Evolutionary conservation across 2,797 vertebrate genomes (phyloP).

Genomic region (Amblyopsis hoosieri): DNA sequence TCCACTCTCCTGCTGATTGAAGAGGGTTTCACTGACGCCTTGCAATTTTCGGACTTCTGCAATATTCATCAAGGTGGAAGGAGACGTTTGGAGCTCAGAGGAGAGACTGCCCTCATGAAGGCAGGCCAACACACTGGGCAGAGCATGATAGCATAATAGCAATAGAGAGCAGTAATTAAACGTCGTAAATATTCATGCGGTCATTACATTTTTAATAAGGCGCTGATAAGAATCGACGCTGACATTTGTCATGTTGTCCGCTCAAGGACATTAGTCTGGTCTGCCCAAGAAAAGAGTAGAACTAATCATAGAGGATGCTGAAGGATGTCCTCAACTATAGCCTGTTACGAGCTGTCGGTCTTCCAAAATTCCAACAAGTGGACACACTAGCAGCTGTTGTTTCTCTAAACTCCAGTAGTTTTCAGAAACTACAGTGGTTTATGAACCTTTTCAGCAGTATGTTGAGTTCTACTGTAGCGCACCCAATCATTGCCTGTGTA

Average conservation of each 20-base stretch:
- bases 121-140: conserved; percentile 27
- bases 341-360: conserved; percentile 18
- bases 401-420: too few species aligned
- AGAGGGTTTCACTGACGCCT: conserved; percentile 60
- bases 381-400: not conserved
- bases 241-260: conserved; percentile 62
- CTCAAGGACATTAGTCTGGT: conserved; percentile 60
- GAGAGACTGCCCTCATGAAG: conserved; percentile 57
- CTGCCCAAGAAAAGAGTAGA: conserved; percentile 60
- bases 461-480: not conserved
- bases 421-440: too few species aligned
- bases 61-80: conserved; percentile 75
- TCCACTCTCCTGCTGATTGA: conserved; percentile 68
- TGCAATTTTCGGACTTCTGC: conserved; percentile 57
- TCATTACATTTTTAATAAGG: conserved; percentile 78
- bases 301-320: conserved; percentile 70
- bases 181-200: conserved; percentile 77
- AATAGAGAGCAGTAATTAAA: conserved; percentile 69
- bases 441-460: not conserved
- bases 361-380: conserved; percentile 51
- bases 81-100: conserved; percentile 43
- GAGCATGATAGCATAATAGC: conserved; percentile 48
- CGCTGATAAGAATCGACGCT: conserved; percentile 66
- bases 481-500: too few species aligned
- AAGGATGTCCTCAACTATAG: conserved; percentile 57